phyloP scores from a whole-genome alignment of 2,113 vertebrate species.

The Urocynchramus pylzowi region DNA sequence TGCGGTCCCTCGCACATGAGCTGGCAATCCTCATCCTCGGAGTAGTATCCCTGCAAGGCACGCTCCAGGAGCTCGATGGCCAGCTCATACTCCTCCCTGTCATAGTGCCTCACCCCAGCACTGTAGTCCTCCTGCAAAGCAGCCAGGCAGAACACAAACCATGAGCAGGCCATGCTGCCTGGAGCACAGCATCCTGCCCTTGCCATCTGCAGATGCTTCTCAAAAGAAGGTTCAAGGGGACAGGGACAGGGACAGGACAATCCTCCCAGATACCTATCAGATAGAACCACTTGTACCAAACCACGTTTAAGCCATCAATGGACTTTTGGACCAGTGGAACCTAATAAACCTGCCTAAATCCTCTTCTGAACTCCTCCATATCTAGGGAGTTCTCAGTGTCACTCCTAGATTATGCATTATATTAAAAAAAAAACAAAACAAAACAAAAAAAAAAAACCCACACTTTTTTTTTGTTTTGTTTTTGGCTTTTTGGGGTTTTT shows the following conservation, averaged over 20 bases:
- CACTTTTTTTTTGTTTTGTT: background rate
- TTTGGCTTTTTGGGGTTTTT: no score
- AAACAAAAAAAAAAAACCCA: no score
- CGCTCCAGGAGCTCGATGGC: conserved; percentile 83
- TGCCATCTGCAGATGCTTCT: background rate
- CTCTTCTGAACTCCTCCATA: background rate
- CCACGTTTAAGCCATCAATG: background rate
- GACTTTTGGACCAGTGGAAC: background rate
- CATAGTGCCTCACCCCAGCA: conserved; percentile 82
- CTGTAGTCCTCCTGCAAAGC: conserved; percentile 81
- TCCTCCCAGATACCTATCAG: background rate
- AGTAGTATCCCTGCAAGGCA: conserved; percentile 84
- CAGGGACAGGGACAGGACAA: background rate
- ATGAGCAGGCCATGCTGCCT: rapidly evolving
- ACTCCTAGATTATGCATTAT: background rate
- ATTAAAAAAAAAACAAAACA: background rate
- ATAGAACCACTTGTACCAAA: background rate
- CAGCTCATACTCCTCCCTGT: conserved; percentile 73
- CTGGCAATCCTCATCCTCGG: conserved; percentile 84
- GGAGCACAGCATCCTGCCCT: background rate
- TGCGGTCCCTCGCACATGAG: conserved; percentile 86
- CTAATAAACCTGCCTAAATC: background rate
- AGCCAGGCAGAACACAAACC: background rate
- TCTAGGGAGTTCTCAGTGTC: background rate
- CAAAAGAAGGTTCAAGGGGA: background rate